phyloP scores from a whole-genome alignment of 2,113 vertebrate species.

The Circaetus cinerascens region DNA sequence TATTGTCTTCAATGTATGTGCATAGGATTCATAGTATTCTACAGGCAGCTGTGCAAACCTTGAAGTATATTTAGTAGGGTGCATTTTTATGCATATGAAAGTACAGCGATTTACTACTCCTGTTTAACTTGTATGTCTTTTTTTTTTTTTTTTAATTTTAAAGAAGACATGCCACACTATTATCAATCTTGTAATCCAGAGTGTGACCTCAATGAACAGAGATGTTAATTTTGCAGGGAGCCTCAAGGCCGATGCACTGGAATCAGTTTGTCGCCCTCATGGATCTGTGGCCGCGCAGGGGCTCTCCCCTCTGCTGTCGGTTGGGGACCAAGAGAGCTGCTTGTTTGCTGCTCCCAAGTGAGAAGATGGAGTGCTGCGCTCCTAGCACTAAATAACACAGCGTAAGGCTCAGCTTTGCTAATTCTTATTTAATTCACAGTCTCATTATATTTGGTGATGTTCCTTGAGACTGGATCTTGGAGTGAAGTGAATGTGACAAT shows the following conservation, averaged over 20 bases:
- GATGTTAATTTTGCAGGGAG: not conserved
- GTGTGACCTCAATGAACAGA: not conserved
- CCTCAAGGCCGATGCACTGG: not conserved
- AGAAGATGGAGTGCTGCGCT: not conserved
- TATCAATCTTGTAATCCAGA: not conserved
- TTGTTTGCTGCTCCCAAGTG: not conserved
- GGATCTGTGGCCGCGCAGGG: fast-evolving
- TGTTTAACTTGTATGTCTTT: not conserved
- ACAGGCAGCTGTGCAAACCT: not conserved
- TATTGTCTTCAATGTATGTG: not conserved
- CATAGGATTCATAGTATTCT: not conserved
- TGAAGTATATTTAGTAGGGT: not conserved
- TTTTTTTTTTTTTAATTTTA: not conserved
- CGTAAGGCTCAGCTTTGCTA: not conserved
- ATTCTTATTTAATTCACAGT: not conserved
- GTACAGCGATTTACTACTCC: not conserved
- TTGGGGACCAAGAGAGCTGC: not conserved
- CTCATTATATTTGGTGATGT: not conserved
- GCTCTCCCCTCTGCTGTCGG: not conserved
- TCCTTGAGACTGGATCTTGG: not conserved
- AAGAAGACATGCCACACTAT: not conserved
- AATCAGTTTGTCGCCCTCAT: fast-evolving
- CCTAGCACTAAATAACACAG: not conserved
- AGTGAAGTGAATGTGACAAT: not conserved
- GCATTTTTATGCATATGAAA: not conserved